phyloP scores from a whole-genome alignment of 2,797 vertebrate genomes.

The Alauda arvensis region DNA sequence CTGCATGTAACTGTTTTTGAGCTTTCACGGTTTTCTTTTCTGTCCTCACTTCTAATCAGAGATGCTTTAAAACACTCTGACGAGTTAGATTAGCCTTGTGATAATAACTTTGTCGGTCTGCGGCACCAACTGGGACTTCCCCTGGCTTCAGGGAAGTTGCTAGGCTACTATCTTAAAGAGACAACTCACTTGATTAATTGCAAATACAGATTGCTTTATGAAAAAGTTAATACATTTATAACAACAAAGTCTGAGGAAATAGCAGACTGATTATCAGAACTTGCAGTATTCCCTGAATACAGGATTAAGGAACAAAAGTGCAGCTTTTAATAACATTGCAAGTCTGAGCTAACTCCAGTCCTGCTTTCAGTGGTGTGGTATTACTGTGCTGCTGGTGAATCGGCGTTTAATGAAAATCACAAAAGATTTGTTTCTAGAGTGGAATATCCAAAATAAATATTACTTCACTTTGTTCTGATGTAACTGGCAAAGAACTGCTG shows the following conservation, averaged over 20 bases:
- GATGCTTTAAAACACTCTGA: conserved; percentile 51
- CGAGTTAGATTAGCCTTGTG: conserved; percentile 46
- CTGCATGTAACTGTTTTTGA: neutral
- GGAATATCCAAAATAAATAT: neutral
- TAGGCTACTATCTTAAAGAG: conserved; percentile 72
- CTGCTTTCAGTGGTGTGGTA: conserved; percentile 1
- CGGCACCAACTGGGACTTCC: conserved; percentile 54
- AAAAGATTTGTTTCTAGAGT: neutral
- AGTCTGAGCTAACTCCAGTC: neutral
- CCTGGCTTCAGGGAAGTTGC: conserved; percentile 60
- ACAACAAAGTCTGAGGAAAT: conserved; percentile 51
- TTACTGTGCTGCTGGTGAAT: neutral
- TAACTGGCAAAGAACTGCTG: neutral
- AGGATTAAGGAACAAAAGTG: conserved; percentile 38
- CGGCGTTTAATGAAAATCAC: neutral
- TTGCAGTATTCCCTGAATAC: conserved; percentile 53
- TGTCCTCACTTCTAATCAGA: conserved; percentile 10
- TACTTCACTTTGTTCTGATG: neutral
- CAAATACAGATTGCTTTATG: conserved; percentile 66
- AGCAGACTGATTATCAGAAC: conserved; percentile 64
- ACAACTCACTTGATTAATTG: conserved; percentile 73
- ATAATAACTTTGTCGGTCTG: conserved; percentile 54
- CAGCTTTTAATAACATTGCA: conserved; percentile 43
- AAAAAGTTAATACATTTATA: conserved; percentile 66
- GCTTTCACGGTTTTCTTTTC: neutral